Percentiles rank a stretch among this genome's conserved stretches.
phyloP scores from a whole-genome alignment of 2,113 vertebrate species.

The Canis aureus region DNA sequence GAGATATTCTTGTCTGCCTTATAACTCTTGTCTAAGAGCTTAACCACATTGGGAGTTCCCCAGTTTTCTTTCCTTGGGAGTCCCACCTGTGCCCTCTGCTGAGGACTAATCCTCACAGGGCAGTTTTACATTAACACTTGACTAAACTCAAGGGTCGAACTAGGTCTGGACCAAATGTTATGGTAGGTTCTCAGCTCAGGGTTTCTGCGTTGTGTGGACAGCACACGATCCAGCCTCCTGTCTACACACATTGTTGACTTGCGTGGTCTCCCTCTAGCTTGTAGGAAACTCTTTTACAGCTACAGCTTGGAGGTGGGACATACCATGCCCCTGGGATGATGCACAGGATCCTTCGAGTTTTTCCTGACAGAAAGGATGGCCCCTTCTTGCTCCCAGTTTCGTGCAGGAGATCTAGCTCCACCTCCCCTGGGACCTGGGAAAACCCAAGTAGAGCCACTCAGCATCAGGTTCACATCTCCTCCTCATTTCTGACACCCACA shows the following conservation, averaged over 20 bases:
- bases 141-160: neutral
- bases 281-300: neutral
- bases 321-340: neutral
- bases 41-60: neutral
- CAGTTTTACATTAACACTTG: neutral
- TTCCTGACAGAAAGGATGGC: neutral
- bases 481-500: neutral
- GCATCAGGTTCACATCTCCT: neutral
- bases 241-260: fast-evolving
- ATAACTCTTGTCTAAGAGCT: neutral
- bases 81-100: fast-evolving
- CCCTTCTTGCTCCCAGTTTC: neutral
- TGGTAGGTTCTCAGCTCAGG: neutral
- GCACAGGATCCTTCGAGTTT: neutral
- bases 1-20: neutral
- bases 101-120: neutral
- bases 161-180: neutral
- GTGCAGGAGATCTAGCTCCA: neutral
- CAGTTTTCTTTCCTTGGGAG: neutral
- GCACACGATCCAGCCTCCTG: neutral
- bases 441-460: neutral
- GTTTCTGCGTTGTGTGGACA: neutral
- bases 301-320: neutral
- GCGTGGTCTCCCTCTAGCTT: neutral
- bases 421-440: neutral